Evolutionary conservation across 92 coral and sea anemone species (phyloP).

Genomic region (Pocillopora meandrina): DNA sequence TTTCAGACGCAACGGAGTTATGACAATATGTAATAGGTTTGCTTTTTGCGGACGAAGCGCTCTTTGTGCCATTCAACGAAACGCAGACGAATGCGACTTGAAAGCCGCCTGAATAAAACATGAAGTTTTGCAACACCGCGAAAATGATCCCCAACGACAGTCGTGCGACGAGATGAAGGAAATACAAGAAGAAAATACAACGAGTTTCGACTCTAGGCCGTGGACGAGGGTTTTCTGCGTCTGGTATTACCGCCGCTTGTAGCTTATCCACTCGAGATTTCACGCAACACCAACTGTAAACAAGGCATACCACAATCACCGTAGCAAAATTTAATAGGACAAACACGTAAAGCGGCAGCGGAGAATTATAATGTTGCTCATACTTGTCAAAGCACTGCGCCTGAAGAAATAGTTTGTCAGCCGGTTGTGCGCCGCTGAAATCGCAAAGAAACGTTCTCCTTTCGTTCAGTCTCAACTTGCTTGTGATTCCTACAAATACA

Average conservation of each 20-base stretch:
- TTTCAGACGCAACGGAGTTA: slow-evolving; percentile 55
- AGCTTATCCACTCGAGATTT: slow-evolving; percentile 55
- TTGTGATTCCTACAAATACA: slow-evolving; percentile 20
- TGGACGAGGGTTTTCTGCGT: slow-evolving; percentile 52
- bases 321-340: slow-evolving; percentile 25
- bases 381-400: slow-evolving; percentile 49
- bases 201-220: slow-evolving; percentile 37
- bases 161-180: slow-evolving; percentile 48
- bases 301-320: slow-evolving; percentile 20
- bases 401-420: slow-evolving; percentile 21
- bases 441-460: slow-evolving; percentile 39
- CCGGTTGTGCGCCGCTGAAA: not conserved
- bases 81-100: slow-evolving; percentile 37
- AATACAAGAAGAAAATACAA: slow-evolving; percentile 42
- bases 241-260: slow-evolving; percentile 20
- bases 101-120: slow-evolving; percentile 36
- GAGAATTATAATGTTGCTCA: slow-evolving; percentile 48
- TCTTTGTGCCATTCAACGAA: not conserved
- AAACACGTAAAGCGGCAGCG: slow-evolving; percentile 46
- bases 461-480: slow-evolving; percentile 24
- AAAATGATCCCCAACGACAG: slow-evolving; percentile 36
- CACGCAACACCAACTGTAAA: slow-evolving; percentile 40
- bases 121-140: slow-evolving; percentile 19
- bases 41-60: slow-evolving; percentile 2
- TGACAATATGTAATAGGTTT: slow-evolving; percentile 27